Percentiles rank a stretch among this genome's conserved stretches.
Conservation (phyloP, 2,888 invertebrate species). For the Acrobasis consociella region DNA sequence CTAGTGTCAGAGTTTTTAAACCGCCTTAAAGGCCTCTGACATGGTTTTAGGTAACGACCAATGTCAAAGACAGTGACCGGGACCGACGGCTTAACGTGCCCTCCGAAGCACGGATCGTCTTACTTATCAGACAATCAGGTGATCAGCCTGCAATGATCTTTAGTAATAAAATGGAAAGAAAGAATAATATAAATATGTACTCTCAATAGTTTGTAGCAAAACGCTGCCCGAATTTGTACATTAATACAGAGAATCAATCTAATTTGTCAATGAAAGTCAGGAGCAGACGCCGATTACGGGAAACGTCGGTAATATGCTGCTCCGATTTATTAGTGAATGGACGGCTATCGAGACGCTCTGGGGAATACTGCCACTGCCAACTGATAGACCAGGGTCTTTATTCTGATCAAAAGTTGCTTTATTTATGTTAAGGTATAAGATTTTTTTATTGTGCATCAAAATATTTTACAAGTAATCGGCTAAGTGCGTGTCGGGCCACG, state of each 20-base stretch:
- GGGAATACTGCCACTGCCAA: not conserved
- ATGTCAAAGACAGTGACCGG: too few species aligned
- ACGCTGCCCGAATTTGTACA: conserved; percentile 38
- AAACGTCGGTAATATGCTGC: conserved; percentile 49
- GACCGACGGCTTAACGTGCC: too few species aligned
- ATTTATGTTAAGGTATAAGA: not conserved
- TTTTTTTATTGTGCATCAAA: not conserved
- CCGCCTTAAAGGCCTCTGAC: too few species aligned
- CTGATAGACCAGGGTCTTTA: not conserved
- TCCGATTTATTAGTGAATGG: conserved; percentile 22
- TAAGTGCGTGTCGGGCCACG: too few species aligned
- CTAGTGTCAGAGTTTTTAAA: too few species aligned
- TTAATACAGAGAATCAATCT: conserved; percentile 66
- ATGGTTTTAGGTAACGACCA: too few species aligned
- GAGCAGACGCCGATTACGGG: conserved; percentile 47
- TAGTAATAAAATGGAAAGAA: not conserved
- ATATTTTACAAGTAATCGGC: too few species aligned
- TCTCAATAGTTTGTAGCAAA: conserved; percentile 14
- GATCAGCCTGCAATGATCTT: too few species aligned
- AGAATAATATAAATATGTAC: not conserved
- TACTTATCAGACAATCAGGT: too few species aligned
- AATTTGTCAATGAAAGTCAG: conserved; percentile 70
- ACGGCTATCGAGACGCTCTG: not conserved
- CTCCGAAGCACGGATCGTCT: too few species aligned
- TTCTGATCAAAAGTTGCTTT: not conserved